These are phyloP conservation scores for Falco cherrug DNA, from an alignment of 2,797 vertebrate genomes.

Conservation along the genomic window DNA sequence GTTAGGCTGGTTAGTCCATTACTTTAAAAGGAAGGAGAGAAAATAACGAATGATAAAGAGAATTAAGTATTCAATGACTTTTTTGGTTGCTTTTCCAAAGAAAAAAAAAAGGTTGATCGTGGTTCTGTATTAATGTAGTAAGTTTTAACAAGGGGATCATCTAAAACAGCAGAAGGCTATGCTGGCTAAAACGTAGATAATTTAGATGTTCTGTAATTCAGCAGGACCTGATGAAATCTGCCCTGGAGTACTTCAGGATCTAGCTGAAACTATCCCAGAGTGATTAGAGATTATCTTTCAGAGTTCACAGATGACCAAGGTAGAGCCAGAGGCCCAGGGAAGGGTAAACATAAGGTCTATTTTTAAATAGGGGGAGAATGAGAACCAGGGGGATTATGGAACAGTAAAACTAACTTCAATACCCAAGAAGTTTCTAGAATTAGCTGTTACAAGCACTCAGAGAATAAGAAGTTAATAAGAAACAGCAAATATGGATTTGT, in stretches of 20 bases:
- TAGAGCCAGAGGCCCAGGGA: constrained; percentile 55
- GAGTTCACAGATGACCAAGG: constrained; percentile 57
- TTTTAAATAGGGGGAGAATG: constrained; percentile 58
- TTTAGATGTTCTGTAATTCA: constrained; percentile 52
- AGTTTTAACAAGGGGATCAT: constrained; percentile 55
- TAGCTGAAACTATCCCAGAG: constrained; percentile 39
- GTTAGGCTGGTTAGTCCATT: background rate
- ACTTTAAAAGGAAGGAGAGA: constrained; percentile 35
- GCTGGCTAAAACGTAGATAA: constrained; percentile 43
- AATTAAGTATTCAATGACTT: constrained; percentile 34
- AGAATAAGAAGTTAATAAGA: constrained; percentile 74
- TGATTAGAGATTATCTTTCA: constrained; percentile 56
- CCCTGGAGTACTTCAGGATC: constrained; percentile 36
- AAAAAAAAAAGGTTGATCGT: background rate
- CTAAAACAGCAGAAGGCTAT: constrained; percentile 19
- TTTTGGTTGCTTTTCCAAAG: constrained; percentile 26
- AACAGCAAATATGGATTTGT: constrained; percentile 71
- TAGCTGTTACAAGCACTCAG: constrained; percentile 69
- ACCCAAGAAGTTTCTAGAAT: constrained; percentile 66
- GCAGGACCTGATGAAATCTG: constrained; percentile 54
- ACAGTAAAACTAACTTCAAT: constrained; percentile 62
- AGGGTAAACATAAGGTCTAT: constrained; percentile 50
- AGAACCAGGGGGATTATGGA: constrained; percentile 59
- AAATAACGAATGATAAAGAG: constrained; percentile 32
- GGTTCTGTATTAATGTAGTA: background rate